These are phyloP conservation scores for Horisme vitalbata DNA, from an alignment of 2,888 invertebrate species.

Conservation along the genomic window DNA sequence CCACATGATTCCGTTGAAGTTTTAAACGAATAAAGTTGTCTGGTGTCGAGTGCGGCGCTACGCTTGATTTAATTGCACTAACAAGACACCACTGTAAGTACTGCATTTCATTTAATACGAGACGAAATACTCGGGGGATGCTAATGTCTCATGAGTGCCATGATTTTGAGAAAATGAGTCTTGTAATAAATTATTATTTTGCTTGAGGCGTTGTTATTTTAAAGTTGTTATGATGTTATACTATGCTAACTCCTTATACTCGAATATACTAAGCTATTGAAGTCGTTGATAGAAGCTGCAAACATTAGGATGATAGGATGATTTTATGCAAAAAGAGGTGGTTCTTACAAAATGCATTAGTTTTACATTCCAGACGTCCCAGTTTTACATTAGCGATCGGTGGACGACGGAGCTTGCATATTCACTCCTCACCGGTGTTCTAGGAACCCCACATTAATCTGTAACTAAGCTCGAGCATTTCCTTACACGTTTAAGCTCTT, in stretches of 20 bases:
- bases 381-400: constrained; percentile 29
- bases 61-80: constrained; percentile 60
- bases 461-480: constrained; percentile 48
- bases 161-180: neutral
- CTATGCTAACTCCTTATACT: no score
- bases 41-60: constrained; percentile 36
- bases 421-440: constrained; percentile 32
- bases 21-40: constrained; percentile 46
- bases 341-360: no score
- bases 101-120: constrained; percentile 55
- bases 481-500: constrained; percentile 62
- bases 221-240: no score
- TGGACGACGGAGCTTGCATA: constrained; percentile 27
- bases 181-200: no score
- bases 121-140: constrained; percentile 41
- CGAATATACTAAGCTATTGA: no score
- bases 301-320: no score
- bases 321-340: no score
- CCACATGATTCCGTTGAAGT: constrained; percentile 32
- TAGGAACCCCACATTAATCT: constrained; percentile 52
- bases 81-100: constrained; percentile 55
- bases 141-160: constrained; percentile 17
- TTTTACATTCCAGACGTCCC: constrained; percentile 29
- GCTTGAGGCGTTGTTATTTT: no score
- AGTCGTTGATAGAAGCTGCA: no score